Base-by-base conservation (phyloP, 2,113 vertebrate species). In the Malurus elegans region DNA sequence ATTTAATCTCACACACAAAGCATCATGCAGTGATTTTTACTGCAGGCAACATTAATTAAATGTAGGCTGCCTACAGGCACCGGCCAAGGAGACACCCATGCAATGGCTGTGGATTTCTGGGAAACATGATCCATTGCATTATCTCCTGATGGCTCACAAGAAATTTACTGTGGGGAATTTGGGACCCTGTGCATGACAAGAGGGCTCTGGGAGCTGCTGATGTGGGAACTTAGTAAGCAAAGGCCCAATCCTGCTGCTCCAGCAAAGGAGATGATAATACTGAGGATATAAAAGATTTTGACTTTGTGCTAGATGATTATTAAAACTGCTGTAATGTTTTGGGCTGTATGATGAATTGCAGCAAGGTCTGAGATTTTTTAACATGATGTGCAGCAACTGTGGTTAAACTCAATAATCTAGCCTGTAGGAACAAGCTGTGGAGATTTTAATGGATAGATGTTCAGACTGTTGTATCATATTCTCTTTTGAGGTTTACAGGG, bases 211-310 rank as follows among this genome's bases (percentile, higher is more conserved):
- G 2, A 36, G 50, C 18, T 50, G 14, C 21, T 7, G 1, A 2
- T 32, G 31, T 7, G 6, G 9, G 5, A 1, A 18, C 5, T n/a
- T n/a, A 4, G 23, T 45, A 79, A 69, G 2, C 24, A 66, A 32
- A 23, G 12, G 10, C 12, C 10, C 0, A 0, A 17, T n/a, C 21
- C 25, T 79, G 10, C 5, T 71, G 8, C 13, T 82, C 23, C 56
- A 45, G 14, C 25, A 44, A 32, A 42, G 14, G 14, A 74, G 10
- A 38, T 38, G 28, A 42, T 34, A 58, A 50, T 14, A 8, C 4
- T 18, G 9, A 15, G n/a, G 10, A 53, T 29, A 10, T 2, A 32
- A 34, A 64, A 64, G n/a, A 8, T 9, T 48, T 69, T 40, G 5
- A n/a, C 18, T 75, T 67, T 20, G 31, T 26, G 58, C 20, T 1